Evolutionary conservation across 2,888 invertebrate genomes (phyloP), one percentile per base, ranked within the genome.

Genomic region (Cyclophora albipunctata): DNA sequence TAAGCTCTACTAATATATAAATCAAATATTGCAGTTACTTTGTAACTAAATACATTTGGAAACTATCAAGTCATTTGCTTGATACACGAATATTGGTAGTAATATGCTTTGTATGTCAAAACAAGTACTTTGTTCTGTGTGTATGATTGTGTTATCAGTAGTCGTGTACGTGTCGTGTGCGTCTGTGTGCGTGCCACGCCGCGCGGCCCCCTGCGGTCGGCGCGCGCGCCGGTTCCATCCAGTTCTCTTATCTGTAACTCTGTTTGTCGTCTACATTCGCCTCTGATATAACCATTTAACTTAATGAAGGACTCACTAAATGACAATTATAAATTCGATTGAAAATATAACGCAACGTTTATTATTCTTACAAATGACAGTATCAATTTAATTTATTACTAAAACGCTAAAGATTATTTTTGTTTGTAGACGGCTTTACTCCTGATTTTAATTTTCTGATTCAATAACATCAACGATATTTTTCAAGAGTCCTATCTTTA

Each of bases 171-270:
- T 54, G 58, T 57, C 0, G 63, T 57, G 64, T 59, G 62, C 41
- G 58, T 50, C 55, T 55, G 55, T 52, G 75, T 52, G 68, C 56
- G 62, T 51, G 60, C 51, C 52, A 47, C 75, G 84, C 81, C 85
- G 83, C 79, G 83, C 84, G 81, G 85, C 83, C 82, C 84, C 71
- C 77, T 77, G 80, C 79, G 78, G 77, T 69, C 75, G 78, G 68
- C 76, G 73, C 69, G 70, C 63, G 73, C 71, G 66, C 75, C 66
- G 75, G 84, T 82, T 81, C 50, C 42, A 72, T 61, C 81, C 78
- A 75, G 87, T 80, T 86, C 62, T 45, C 75, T 86, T 86, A 86
- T 86, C 86, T 63, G 57, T 42, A 49, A 57, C 5, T 48, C 51
- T 57, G 54, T 62, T 71, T 71, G 71, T 73, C 75, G 80, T 71